Conservation (phyloP, 2,113 vertebrate species). For the Craseonycteris thonglongyai region DNA sequence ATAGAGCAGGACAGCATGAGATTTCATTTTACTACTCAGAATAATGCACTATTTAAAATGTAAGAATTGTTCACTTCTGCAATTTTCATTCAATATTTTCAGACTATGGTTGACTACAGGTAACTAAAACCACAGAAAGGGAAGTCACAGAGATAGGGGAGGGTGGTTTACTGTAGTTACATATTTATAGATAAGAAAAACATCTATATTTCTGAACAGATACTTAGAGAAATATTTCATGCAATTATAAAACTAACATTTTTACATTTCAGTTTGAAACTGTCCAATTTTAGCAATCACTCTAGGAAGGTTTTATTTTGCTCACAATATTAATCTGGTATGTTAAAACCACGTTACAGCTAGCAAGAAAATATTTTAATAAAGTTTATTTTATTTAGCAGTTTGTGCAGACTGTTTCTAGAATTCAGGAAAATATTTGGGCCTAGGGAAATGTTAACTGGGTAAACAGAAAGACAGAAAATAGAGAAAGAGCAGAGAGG, state of each 20-base stretch:
- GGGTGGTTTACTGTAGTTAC: background rate
- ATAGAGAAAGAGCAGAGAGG: background rate
- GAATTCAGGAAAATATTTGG: background rate
- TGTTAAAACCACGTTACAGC: background rate
- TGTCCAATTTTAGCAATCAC: rapidly evolving
- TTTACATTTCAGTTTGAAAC: background rate
- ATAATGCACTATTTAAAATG: background rate
- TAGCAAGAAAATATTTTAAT: background rate
- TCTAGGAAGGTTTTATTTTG: background rate
- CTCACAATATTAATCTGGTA: background rate
- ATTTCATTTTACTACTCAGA: background rate
- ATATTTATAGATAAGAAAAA: background rate
- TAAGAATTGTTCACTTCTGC: background rate
- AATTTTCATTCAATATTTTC: background rate
- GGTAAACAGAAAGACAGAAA: background rate
- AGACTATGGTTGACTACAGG: background rate
- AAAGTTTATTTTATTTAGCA: background rate
- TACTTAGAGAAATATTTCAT: background rate
- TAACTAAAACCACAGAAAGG: background rate
- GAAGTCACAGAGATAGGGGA: background rate
- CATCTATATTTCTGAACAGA: background rate
- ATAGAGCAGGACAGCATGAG: background rate
- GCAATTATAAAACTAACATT: background rate
- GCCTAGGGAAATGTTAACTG: background rate
- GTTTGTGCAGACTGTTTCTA: background rate